These are phyloP conservation scores for Hylia prasina DNA, from an alignment of 2,113 vertebrate species.

Conservation along the genomic window DNA sequence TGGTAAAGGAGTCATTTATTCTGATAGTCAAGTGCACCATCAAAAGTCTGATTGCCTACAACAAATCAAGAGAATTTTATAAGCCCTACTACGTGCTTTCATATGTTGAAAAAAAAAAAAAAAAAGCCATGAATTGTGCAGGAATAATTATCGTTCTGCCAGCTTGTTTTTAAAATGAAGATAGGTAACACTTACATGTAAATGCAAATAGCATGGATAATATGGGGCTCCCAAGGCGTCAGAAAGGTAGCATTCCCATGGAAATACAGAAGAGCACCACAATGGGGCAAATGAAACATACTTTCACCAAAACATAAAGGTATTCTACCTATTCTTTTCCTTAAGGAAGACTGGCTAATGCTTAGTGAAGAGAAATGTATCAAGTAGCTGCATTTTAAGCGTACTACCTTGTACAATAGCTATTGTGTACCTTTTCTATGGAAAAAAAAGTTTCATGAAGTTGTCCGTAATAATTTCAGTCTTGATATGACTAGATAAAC, in stretches of 20 bases:
- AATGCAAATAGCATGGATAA: conserved; percentile 3
- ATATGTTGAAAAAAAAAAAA: not conserved
- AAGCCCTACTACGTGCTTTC: not conserved
- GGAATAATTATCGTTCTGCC: not conserved
- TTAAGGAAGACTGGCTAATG: not conserved
- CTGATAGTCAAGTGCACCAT: conserved; percentile 17
- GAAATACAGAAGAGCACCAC: not conserved
- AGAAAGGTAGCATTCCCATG: not conserved
- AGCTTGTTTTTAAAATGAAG: conserved; percentile 15
- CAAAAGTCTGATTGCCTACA: conserved; percentile 24
- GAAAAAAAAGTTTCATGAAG: not conserved
- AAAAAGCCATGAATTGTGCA: not conserved
- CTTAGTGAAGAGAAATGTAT: not conserved
- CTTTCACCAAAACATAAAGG: not conserved
- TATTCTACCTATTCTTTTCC: not conserved
- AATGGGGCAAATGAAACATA: not conserved
- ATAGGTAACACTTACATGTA: not conserved
- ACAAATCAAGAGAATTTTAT: conserved; percentile 17
- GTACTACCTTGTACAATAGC: not conserved
- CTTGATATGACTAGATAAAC: not conserved
- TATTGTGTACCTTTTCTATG: not conserved
- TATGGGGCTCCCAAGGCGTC: not conserved
- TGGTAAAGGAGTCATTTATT: conserved; percentile 24
- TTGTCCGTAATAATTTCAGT: not conserved
- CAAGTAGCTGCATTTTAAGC: not conserved